Evolutionary conservation across 2,888 invertebrate species (phyloP).

Genomic region (Acleris emargana): DNA sequence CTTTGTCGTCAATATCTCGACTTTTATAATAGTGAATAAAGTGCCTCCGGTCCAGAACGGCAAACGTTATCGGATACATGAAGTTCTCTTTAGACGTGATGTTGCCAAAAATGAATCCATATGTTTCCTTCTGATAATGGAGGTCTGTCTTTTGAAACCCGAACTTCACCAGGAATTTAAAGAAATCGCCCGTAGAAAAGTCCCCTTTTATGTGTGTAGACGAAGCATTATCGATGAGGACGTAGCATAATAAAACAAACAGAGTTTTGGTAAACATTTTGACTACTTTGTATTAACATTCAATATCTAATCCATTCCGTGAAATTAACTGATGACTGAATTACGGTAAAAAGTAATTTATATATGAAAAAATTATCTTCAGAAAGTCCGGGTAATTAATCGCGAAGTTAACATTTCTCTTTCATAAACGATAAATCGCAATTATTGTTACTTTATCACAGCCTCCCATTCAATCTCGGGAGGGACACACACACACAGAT

Average conservation of each 20-base stretch:
- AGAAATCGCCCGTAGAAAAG: conserved; percentile 87
- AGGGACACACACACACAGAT: neutral
- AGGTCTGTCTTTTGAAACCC: conserved; percentile 98
- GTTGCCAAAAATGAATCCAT: conserved; percentile 98
- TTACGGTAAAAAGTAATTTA: neutral
- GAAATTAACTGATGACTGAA: conserved; percentile 3
- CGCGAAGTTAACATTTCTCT: conserved; percentile 6
- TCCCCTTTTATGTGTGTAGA: conserved; percentile 71
- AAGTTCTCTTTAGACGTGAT: conserved; percentile 89
- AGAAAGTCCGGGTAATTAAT: neutral
- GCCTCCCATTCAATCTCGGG: neutral
- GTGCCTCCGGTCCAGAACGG: conserved; percentile 94
- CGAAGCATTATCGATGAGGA: conserved; percentile 53
- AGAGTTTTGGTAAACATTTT: conserved; percentile 65
- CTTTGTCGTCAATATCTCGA: conserved; percentile 84
- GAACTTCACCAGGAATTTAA: conserved; percentile 96
- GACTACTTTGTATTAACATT: conserved; percentile 30
- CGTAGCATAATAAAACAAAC: conserved; percentile 57
- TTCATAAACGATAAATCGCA: conserved; percentile 12
- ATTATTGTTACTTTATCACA: conserved; percentile 1
- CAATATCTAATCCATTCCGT: conserved; percentile 12
- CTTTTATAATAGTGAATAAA: conserved; percentile 96
- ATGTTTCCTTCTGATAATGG: conserved; percentile 92
- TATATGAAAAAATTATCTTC: conserved; percentile 3
- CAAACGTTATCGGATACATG: conserved; percentile 89